phyloP scores from a whole-genome alignment of 2,797 vertebrate species.

The Jordanella pulchra region DNA sequence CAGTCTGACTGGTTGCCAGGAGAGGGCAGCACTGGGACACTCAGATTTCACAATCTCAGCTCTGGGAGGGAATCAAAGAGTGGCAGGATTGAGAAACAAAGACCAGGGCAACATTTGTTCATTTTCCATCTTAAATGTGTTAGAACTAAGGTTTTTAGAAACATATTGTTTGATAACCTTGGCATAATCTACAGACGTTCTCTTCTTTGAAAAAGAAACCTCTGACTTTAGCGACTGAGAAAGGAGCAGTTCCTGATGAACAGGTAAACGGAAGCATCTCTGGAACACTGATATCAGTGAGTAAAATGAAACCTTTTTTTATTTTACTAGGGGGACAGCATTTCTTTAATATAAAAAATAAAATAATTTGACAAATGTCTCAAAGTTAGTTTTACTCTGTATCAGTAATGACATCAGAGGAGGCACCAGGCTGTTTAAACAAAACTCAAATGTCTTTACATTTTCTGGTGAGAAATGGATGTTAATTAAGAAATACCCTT shows the following conservation, averaged over 20 bases:
- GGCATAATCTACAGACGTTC: too few relatives aligned
- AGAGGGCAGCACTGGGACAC: conserved; percentile 69
- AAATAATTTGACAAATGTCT: too few relatives aligned
- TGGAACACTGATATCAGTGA: background rate
- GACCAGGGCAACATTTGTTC: conserved; percentile 34
- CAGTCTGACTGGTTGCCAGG: conserved; percentile 60
- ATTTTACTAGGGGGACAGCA: background rate
- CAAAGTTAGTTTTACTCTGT: too few relatives aligned
- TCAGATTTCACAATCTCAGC: conserved; percentile 45
- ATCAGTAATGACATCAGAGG: too few relatives aligned
- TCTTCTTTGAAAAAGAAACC: background rate
- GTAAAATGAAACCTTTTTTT: background rate
- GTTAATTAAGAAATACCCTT: too few relatives aligned
- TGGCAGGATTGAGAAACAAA: conserved; percentile 41
- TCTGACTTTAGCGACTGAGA: background rate
- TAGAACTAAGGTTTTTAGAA: too few relatives aligned
- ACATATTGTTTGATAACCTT: too few relatives aligned
- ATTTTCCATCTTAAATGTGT: background rate
- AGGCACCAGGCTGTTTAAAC: too few relatives aligned
- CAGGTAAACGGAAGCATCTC: background rate
- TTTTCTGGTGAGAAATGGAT: too few relatives aligned
- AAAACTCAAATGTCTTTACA: too few relatives aligned
- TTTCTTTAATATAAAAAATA: background rate
- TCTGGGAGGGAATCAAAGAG: conserved; percentile 46
- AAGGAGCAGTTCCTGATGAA: background rate